Percentiles rank a stretch among this genome's conserved stretches.
These are phyloP conservation scores for Drosophila nasuta DNA, from an alignment of 1,140 invertebrate genomes.

Conservation along the genomic window DNA sequence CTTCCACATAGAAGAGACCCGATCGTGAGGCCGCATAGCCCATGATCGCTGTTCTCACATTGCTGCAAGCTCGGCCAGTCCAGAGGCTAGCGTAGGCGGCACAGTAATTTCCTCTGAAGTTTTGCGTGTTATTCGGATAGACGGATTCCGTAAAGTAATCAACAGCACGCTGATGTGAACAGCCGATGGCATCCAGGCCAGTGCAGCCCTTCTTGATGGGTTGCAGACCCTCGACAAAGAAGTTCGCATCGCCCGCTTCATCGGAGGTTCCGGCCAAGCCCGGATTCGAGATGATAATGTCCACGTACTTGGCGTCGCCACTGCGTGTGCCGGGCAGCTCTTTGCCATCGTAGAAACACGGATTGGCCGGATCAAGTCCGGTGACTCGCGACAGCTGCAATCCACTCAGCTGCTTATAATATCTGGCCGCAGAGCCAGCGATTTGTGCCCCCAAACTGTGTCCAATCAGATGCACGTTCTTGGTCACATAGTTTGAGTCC, in stretches of 20 bases:
- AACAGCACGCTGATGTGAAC: conserved; percentile 88
- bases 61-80: neutral
- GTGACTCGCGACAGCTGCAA: conserved; percentile 85
- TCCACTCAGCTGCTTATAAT: conserved; percentile 57
- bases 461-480: conserved; percentile 68
- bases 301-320: conserved; percentile 87
- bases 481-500: conserved; percentile 41
- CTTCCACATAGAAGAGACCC: conserved; percentile 61
- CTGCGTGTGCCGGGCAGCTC: conserved; percentile 85
- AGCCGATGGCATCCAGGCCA: conserved; percentile 85
- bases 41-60: conserved; percentile 38
- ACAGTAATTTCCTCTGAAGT: conserved; percentile 40
- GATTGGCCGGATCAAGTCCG: conserved; percentile 90
- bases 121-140: conserved; percentile 47
- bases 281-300: conserved; percentile 90
- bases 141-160: conserved; percentile 87
- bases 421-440: conserved; percentile 85
- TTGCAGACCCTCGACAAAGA: conserved; percentile 86
- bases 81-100: conserved; percentile 17
- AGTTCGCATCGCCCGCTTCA: conserved; percentile 88
- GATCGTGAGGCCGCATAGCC: conserved; percentile 43
- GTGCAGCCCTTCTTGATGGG: conserved; percentile 48
- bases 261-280: conserved; percentile 86
- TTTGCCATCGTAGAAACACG: conserved; percentile 86
- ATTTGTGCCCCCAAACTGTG: conserved; percentile 86